A percentile compares a stretch with the other conserved stretches of the same genome.
Evolutionary conservation across 2,797 vertebrate genomes (phyloP).

Genomic region (Spatula clypeata): DNA sequence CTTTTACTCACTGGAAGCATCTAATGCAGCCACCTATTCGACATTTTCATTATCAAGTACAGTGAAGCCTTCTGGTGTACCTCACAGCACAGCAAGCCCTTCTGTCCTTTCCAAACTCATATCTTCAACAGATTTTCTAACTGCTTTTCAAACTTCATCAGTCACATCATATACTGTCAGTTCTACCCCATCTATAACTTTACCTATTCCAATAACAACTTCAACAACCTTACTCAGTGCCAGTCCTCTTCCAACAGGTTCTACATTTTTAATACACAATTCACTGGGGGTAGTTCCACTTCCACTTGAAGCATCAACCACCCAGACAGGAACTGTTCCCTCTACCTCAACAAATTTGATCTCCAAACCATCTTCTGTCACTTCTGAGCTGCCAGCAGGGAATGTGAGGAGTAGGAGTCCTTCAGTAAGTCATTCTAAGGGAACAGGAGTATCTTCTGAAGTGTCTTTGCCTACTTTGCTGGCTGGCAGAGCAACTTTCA

Average conservation of each 20-base stretch:
- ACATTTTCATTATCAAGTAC: conserved; percentile 53
- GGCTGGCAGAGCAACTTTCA: conserved; percentile 55
- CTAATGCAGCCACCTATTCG: conserved; percentile 25
- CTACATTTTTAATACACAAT: background rate
- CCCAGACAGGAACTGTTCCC: background rate
- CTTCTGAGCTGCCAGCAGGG: conserved; percentile 62
- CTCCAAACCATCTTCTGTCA: conserved; percentile 22
- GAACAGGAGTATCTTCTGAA: conserved; percentile 47
- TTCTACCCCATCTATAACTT: background rate
- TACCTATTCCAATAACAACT: background rate
- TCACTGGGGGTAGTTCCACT: background rate
- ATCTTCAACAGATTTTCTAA: conserved; percentile 48
- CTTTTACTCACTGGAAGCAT: conserved; percentile 11
- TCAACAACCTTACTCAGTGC: background rate
- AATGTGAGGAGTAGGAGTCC: conserved; percentile 28
- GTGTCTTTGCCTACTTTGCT: conserved; percentile 39
- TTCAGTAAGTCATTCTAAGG: conserved; percentile 27
- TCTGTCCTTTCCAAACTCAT: conserved; percentile 26
- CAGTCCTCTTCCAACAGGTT: background rate
- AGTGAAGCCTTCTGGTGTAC: conserved; percentile 45
- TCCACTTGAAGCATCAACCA: background rate
- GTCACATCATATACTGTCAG: background rate
- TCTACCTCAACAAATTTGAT: conserved; percentile 41
- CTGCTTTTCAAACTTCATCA: conserved; percentile 3
- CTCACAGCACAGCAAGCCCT: conserved; percentile 26